Evolutionary conservation across 1,140 invertebrate genomes (phyloP), one percentile per base, ranked within the genome.

Genomic region (Chironomus striatipennis): DNA sequence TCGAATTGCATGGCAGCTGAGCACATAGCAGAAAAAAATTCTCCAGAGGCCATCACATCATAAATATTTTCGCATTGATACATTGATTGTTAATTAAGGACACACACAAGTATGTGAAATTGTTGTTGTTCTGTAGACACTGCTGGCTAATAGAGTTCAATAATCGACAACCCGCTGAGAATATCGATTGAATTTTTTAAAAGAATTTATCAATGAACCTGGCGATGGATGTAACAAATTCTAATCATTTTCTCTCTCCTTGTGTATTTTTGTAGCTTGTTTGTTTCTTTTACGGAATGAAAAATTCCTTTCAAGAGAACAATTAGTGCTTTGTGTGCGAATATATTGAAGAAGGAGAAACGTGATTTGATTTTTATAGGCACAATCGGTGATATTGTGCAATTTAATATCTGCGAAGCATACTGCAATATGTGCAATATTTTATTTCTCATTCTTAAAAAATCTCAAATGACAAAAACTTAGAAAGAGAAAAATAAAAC

Each of bases 231-330:
- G n/a, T 12, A n/a, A 57, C 9, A 57, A 57, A 57, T 57, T 57
- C 47, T 57, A 57, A 57, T 57, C 47, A 57, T 57, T 57, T 57
- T 57, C 9, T 57, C n/a, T 57, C n/a, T 57, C n/a, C n/a, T 57
- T 57, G 47, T 57, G 47, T n/a, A n/a, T n/a, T 34, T 34, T 34
- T 34, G 24, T 34, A n/a, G n/a, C n/a, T 34, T 34, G 24, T 5
- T 34, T 34, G 5, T 34, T 43, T 43, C 12, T 7, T 43, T 57
- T 57, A 12, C 10, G 47, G 47, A 57, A 57, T 57, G 9, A 12
- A 12, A 12, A n/a, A 57, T 57, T 57, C n/a, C 47, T 10, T n/a
- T 57, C 47, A n/a, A 2, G 9, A 12, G 10, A 12, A n/a, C 47
- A n/a, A 57, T 12, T 12, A 12, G 47, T 57, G 47, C 47, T 3